Base-by-base conservation (phyloP, 2,888 invertebrate species). In the Lepidonotus clava region DNA sequence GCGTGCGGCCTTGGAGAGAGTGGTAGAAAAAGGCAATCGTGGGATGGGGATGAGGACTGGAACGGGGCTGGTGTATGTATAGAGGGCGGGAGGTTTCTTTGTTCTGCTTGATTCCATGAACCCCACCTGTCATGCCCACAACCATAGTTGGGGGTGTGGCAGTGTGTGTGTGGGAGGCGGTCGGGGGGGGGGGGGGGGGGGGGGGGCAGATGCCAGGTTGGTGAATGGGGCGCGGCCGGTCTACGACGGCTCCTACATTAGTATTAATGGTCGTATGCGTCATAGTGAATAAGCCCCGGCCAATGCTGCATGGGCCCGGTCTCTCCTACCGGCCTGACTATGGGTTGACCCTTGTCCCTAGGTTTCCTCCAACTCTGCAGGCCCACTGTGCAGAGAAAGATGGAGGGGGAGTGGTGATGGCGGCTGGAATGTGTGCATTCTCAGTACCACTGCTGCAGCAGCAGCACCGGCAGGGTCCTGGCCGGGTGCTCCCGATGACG, bases 201-300 rank as follows among this genome's bases (percentile, higher is more conserved):
- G 11, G 28, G 28, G 61, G 28, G 61, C 61, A n/a, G 61, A 61
- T n/a, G 61, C 28, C 28, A 14, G 53, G 61, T n/a, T n/a, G n/a
- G 61, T 61, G 61, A 61, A 8, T 61, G 56, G 56, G 61, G 11
- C 8, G 24, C 11, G 61, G 61, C 21, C n/a, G n/a, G n/a, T n/a
- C n/a, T n/a, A n/a, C n/a, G n/a, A n/a, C n/a, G n/a, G n/a, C n/a
- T n/a, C n/a, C n/a, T n/a, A n/a, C 53, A 53, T 53, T 32, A 61
- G 8, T 61, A 61, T 24, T 61, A 61, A 61, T 61, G 61, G 61
- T 24, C 28, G 61, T 61, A 61, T 8, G 61, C 61, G 61, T 61
- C 61, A 61, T 28, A 28, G 28, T n/a, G 2, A 61, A 28, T 32
- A 28, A 24, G 61, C 61, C 28, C 28, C 28, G 28, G 2, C 46